Evolutionary conservation across 1,140 invertebrate genomes (phyloP).

Genomic region (Drosophila lini): DNA sequence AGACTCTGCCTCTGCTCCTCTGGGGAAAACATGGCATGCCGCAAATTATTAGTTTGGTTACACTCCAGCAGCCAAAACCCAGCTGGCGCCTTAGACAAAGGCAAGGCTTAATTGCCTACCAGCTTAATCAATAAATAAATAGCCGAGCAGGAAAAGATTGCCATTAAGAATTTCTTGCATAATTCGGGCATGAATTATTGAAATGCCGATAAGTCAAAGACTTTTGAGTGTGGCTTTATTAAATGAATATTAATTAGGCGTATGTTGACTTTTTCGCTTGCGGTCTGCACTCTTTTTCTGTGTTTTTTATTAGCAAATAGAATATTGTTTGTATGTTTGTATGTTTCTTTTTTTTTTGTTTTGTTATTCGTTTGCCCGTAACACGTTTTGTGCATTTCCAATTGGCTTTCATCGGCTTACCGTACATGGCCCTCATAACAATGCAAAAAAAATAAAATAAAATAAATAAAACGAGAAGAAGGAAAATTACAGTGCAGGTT

Average conservation of each 20-base stretch:
- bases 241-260: constrained; percentile 39
- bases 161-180: constrained; percentile 35
- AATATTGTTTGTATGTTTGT: constrained; percentile 13
- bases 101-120: constrained; percentile 30
- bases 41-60: constrained; percentile 45
- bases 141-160: constrained; percentile 51
- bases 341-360: constrained; percentile 1
- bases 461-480: constrained; percentile 2
- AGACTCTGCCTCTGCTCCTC: neutral
- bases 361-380: constrained; percentile 13
- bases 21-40: constrained; percentile 43
- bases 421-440: constrained; percentile 42
- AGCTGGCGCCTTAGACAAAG: constrained; percentile 32
- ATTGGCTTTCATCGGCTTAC: constrained; percentile 62
- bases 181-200: constrained; percentile 44
- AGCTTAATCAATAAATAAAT: constrained; percentile 43
- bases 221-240: constrained; percentile 19
- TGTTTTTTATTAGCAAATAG: constrained; percentile 18
- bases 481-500: neutral
- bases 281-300: neutral
- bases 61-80: constrained; percentile 55
- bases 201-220: constrained; percentile 37
- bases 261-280: constrained; percentile 4
- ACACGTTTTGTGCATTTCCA: constrained; percentile 66
- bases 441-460: constrained; percentile 10